Conservation (phyloP, 2,113 vertebrate species). For the Scalopus aquaticus region DNA sequence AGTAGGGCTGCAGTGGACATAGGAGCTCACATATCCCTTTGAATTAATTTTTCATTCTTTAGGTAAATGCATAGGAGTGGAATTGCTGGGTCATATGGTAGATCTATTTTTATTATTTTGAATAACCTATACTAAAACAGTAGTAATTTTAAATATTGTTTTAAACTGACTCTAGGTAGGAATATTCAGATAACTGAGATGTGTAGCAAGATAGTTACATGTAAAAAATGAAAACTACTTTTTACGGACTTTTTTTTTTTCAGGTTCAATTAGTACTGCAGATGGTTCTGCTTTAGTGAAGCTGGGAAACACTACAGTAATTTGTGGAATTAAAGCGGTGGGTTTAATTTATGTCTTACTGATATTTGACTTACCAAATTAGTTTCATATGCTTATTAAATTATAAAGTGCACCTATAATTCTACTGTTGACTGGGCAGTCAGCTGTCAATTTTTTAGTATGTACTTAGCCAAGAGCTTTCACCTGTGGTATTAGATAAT, state of each 20-base stretch:
- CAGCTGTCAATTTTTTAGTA: neutral
- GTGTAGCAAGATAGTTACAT: neutral
- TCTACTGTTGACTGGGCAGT: neutral
- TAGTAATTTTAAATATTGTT: neutral
- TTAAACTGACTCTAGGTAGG: neutral
- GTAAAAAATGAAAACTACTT: neutral
- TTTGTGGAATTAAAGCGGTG: slow-evolving; percentile 98
- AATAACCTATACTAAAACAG: too few relatives aligned
- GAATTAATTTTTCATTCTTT: too few relatives aligned
- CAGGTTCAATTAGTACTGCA: slow-evolving; percentile 97
- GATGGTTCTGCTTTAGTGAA: slow-evolving; percentile 97
- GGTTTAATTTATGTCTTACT: slow-evolving; percentile 47
- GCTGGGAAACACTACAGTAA: slow-evolving; percentile 95
- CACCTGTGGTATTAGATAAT: neutral
- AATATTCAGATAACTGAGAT: neutral
- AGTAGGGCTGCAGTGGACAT: too few relatives aligned
- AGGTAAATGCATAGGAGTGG: too few relatives aligned
- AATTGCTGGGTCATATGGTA: too few relatives aligned
- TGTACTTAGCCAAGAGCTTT: neutral
- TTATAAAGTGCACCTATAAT: neutral
- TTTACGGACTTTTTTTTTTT: slow-evolving; percentile 32
- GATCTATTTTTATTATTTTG: too few relatives aligned
- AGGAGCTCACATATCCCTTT: too few relatives aligned
- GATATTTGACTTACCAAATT: neutral
- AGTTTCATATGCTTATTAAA: neutral